phyloP scores from a whole-genome alignment of 2,888 invertebrate species.

The Chymomyza fuscimana region DNA sequence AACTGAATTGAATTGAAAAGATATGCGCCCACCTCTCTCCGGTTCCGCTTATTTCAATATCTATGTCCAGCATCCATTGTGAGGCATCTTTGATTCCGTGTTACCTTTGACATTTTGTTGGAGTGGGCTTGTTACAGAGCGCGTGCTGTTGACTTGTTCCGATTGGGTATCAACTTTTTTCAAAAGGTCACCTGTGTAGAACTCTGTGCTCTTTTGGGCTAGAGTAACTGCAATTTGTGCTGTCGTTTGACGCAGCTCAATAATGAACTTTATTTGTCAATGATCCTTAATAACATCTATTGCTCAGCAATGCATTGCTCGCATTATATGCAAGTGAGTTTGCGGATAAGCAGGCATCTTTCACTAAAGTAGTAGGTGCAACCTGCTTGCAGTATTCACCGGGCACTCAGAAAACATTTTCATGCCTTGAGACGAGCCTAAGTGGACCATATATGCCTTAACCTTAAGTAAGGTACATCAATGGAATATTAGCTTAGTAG shows the following conservation, averaged over 20 bases:
- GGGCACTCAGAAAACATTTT: too few relatives aligned
- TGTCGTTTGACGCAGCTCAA: neutral
- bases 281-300: too few relatives aligned
- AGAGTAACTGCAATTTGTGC: neutral
- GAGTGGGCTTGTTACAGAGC: neutral
- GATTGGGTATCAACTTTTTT: neutral
- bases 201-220: neutral
- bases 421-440: too few relatives aligned
- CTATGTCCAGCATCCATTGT: neutral
- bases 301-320: too few relatives aligned
- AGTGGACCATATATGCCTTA: too few relatives aligned
- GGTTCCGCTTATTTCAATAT: slow-evolving; percentile 48
- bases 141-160: slow-evolving; percentile 3
- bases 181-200: neutral
- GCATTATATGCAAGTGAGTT: too few relatives aligned
- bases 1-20: neutral
- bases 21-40: neutral
- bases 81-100: neutral
- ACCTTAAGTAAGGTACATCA: too few relatives aligned
- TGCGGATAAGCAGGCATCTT: too few relatives aligned
- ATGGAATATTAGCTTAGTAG: too few relatives aligned
- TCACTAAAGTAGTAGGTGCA: too few relatives aligned
- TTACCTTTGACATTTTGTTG: slow-evolving; percentile 2
- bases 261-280: too few relatives aligned
- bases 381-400: too few relatives aligned